phyloP scores from a whole-genome alignment of 64 coral and sea anemone species.

The Dendrophyllia cribrosa region DNA sequence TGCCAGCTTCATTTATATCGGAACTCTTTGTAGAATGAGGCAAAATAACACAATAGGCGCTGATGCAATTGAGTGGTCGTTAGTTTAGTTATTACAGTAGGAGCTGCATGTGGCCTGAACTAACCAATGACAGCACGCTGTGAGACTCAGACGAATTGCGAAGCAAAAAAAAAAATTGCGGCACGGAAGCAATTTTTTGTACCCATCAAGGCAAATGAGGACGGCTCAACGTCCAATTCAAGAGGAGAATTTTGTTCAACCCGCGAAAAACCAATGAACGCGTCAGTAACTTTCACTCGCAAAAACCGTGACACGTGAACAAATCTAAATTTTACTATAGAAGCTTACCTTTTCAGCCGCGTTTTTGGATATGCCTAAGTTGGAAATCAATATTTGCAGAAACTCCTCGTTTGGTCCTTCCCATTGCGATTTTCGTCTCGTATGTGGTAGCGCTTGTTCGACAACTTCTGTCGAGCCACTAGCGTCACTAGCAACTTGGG shows the following conservation, averaged over 20 bases:
- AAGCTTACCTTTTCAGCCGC: slow-evolving; percentile 83
- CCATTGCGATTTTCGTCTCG: slow-evolving; percentile 47
- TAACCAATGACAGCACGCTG: too few relatives aligned
- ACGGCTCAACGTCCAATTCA: not conserved
- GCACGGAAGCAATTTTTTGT: too few relatives aligned
- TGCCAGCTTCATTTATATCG: too few relatives aligned
- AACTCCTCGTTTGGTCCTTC: slow-evolving; percentile 73
- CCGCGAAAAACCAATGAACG: not conserved
- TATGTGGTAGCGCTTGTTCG: not conserved
- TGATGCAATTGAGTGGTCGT: too few relatives aligned
- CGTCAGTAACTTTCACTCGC: not conserved
- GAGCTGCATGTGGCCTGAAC: too few relatives aligned
- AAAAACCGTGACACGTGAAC: slow-evolving; percentile 1
- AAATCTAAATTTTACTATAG: too few relatives aligned
- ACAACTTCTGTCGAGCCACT: not conserved
- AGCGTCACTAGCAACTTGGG: not conserved
- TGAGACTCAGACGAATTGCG: too few relatives aligned
- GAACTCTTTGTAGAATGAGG: too few relatives aligned
- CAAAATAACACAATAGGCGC: too few relatives aligned
- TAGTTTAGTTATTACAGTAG: too few relatives aligned
- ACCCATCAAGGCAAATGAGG: too few relatives aligned
- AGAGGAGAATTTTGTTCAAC: not conserved
- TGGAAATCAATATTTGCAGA: slow-evolving; percentile 30
- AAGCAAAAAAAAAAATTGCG: too few relatives aligned
- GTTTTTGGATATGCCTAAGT: slow-evolving; percentile 67